Base-by-base conservation (phyloP, 2,797 vertebrate genomes). In the Crocodylus rhombifer region DNA sequence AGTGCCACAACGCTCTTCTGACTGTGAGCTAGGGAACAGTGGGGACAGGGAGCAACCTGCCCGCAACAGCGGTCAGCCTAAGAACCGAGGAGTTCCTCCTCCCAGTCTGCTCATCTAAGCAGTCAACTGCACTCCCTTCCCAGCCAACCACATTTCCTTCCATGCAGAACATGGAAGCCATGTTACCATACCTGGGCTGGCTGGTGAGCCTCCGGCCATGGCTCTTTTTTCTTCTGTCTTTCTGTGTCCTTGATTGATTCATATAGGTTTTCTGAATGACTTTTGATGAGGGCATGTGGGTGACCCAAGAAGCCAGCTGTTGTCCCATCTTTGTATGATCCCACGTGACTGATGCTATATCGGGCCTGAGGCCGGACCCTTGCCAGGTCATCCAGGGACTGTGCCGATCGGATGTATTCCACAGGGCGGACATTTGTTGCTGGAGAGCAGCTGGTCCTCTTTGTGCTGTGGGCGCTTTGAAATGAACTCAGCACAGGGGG, bases 361-460 rank as follows among this genome's bases (percentile, higher is more conserved):
- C 0, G 90, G 56, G 56, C 92, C 5, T 61, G 75, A 2, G 6
- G 80, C 3, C 8, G 20, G 33, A 87, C 56, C 20, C 91, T 75
- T 3, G 88, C 97, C 89, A 97, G 95, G 89, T 98, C 97, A 76
- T 98, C 96, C 77, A 97, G 94, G 81, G 97, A 97, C 28, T 97
- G 97, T 0, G 97, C 96, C 0, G 97, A 89, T 51, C 94, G 80
- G 62, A 97, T 95, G 0, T 91, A 91, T 15, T 97, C 91, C 0
- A 73, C 1, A 0, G 96, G 57, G 28, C 84, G 64, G 30, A 89
- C 13, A 14, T 26, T 95, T 78, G 60, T 95, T 10, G 79, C 91
- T 3, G 90, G 83, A 13, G 80, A 89, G 84, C 61, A 60, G 23
- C 84, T 84, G 12, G 76, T 71, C 10, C 84, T 76, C 51, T 84